Evolutionary conservation across 2,113 vertebrate species (phyloP).

Genomic region (Mesocricetus auratus): DNA sequence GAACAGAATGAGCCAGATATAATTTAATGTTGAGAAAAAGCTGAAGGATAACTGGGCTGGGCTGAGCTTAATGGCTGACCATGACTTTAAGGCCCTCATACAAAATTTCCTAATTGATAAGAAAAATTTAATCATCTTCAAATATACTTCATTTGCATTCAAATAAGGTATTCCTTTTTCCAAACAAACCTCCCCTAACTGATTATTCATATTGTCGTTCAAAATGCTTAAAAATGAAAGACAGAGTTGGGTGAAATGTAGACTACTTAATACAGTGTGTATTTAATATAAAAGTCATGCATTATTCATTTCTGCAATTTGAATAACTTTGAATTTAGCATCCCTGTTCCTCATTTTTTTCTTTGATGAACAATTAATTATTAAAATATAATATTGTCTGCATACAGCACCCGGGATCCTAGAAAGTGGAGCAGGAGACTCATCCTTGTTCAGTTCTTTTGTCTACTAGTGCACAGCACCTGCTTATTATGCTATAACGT

Average conservation of each 20-base stretch:
- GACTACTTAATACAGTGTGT: constrained; percentile 91
- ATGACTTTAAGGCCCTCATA: constrained; percentile 80
- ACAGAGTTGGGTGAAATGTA: constrained; percentile 88
- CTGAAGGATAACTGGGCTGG: neutral
- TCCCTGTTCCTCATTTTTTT: constrained; percentile 89
- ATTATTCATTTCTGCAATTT: constrained; percentile 92
- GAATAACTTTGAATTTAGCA: constrained; percentile 92
- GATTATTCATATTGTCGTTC: constrained; percentile 90
- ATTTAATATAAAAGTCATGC: constrained; percentile 93
- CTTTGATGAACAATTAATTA: constrained; percentile 94
- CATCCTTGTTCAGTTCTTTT: constrained; percentile 78
- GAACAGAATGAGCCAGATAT: constrained; percentile 80
- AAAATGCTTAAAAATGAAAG: constrained; percentile 90
- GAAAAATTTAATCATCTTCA: constrained; percentile 87
- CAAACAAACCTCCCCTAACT: constrained; percentile 87
- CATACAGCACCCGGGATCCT: constrained; percentile 85
- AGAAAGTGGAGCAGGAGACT: constrained; percentile 83
- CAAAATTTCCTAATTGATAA: constrained; percentile 87
- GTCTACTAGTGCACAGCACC: constrained; percentile 62
- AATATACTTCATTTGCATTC: constrained; percentile 86
- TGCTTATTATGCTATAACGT: constrained; percentile 63
- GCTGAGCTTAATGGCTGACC: constrained; percentile 73
- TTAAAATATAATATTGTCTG: constrained; percentile 92
- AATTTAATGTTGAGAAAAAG: constrained; percentile 79
- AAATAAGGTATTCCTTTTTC: constrained; percentile 87